phyloP scores from a whole-genome alignment of 2,888 invertebrate species.

The Drosophila birchii region DNA sequence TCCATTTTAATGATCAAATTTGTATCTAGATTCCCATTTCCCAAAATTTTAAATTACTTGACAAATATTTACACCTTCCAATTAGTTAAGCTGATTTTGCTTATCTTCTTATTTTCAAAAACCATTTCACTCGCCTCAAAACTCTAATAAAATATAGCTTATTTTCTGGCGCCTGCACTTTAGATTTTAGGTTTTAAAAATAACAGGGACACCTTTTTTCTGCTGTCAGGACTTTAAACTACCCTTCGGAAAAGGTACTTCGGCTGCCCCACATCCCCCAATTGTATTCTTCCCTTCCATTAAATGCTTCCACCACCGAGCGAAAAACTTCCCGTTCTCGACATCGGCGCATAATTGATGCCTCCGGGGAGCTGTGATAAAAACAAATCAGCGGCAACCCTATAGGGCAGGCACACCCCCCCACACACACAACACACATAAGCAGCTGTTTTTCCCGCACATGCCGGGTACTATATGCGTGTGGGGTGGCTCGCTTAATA shows the following conservation, averaged over 20 bases:
- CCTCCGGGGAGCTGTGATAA: conserved; percentile 79
- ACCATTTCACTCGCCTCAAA: too few relatives aligned
- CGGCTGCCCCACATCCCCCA: conserved; percentile 7
- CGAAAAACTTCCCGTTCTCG: conserved; percentile 38
- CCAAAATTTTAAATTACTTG: background rate
- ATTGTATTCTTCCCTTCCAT: conserved; percentile 45
- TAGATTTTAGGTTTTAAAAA: conserved; percentile 18
- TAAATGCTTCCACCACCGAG: conserved; percentile 42
- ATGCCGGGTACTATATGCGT: conserved; percentile 22
- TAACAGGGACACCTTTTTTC: background rate
- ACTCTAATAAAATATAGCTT: background rate
- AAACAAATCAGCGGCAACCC: conserved; percentile 71
- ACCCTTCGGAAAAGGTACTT: conserved; percentile 14
- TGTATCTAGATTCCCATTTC: background rate
- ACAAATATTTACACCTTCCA: background rate
- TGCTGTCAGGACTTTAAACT: conserved; percentile 23
- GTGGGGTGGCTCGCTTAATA: conserved; percentile 64
- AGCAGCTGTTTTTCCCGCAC: conserved; percentile 14
- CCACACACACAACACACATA: conserved; percentile 14
- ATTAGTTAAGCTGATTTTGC: background rate
- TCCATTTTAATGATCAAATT: background rate
- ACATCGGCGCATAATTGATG: conserved; percentile 70
- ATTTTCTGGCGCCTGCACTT: background rate
- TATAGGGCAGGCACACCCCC: conserved; percentile 14
- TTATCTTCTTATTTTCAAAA: background rate